These are phyloP conservation scores for Leptura quadrifasciata DNA, from an alignment of 2,888 invertebrate species.

Conservation along the genomic window DNA sequence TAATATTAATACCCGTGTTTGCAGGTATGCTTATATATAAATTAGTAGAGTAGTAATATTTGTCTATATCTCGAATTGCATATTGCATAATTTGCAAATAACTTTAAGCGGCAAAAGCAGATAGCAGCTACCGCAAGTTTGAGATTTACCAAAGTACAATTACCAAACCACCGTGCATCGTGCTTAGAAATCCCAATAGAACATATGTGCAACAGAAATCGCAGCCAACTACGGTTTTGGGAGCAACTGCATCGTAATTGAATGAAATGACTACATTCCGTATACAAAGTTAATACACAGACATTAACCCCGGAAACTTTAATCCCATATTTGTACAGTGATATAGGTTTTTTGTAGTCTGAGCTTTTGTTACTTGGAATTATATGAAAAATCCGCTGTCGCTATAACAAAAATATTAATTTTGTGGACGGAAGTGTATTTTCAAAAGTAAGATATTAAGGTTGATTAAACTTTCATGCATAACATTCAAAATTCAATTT, in stretches of 20 bases:
- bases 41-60: slow-evolving; percentile 16
- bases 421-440: no score
- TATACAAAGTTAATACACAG: slow-evolving; percentile 16
- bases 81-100: slow-evolving; percentile 38
- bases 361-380: neutral
- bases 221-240: slow-evolving; percentile 29
- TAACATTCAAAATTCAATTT: no score
- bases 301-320: slow-evolving; percentile 13
- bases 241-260: slow-evolving; percentile 27
- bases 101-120: slow-evolving; percentile 30
- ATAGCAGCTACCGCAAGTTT: slow-evolving; percentile 30
- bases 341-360: neutral
- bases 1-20: no score
- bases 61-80: slow-evolving; percentile 17
- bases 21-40: neutral
- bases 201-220: slow-evolving; percentile 37
- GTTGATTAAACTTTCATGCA: no score
- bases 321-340: neutral
- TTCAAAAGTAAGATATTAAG: no score
- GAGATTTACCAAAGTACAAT: slow-evolving; percentile 39
- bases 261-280: slow-evolving; percentile 27
- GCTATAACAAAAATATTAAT: no score
- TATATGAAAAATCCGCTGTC: neutral
- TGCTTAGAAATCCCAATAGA: slow-evolving; percentile 32
- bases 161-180: slow-evolving; percentile 37